Evolutionary conservation across 1,140 invertebrate genomes (phyloP).

Genomic region (Solen grandis): DNA sequence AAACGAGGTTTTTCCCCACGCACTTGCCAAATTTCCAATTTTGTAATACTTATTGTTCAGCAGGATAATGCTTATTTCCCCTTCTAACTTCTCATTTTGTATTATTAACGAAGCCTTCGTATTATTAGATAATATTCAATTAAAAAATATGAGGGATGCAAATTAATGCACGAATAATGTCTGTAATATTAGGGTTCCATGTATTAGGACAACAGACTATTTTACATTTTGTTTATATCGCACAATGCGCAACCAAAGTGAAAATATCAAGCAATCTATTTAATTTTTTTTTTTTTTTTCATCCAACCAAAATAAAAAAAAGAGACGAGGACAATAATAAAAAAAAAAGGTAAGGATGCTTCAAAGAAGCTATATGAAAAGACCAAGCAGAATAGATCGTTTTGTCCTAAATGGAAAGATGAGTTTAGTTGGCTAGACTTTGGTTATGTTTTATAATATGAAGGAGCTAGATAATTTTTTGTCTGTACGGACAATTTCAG

Average conservation of each 20-base stretch:
- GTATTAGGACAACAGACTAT: not conserved
- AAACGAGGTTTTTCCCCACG: not conserved
- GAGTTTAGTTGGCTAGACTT: not conserved
- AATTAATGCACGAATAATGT: not conserved
- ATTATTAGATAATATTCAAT: not conserved
- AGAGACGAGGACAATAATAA: not conserved
- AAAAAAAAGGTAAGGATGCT: not conserved
- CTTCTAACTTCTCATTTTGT: not conserved
- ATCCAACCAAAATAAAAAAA: not conserved
- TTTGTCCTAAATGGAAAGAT: not conserved
- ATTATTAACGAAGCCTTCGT: not conserved
- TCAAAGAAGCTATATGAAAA: not conserved
- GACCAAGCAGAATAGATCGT: not conserved
- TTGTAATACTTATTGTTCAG: not conserved
- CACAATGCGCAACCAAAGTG: not conserved
- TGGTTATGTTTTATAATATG: too few species aligned
- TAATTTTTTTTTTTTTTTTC: not conserved
- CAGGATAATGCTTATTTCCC: not conserved
- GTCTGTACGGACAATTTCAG: too few species aligned
- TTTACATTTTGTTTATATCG: not conserved
- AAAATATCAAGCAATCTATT: not conserved
- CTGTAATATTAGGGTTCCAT: not conserved
- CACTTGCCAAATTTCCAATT: not conserved
- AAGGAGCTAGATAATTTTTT: too few species aligned
- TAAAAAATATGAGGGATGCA: not conserved